phyloP scores from a whole-genome alignment of 2,113 vertebrate genomes.

The Nycticryphes semicollaris region DNA sequence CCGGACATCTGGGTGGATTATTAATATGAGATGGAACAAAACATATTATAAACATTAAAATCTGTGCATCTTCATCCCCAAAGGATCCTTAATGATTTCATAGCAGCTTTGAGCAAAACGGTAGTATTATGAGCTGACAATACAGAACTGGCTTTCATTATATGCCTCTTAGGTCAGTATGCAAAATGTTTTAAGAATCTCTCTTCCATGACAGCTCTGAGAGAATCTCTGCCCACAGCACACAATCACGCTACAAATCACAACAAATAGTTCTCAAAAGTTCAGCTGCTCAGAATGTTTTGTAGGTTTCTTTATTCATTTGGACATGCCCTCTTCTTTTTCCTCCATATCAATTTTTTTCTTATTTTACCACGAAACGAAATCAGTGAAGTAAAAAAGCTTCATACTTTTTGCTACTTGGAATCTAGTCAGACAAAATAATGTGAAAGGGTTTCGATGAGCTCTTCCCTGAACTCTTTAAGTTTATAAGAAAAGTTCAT shows the following conservation, averaged over 20 bases:
- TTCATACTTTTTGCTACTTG: not conserved
- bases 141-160: not conserved
- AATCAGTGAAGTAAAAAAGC: not conserved
- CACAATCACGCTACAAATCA: not conserved
- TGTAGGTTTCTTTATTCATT: not conserved
- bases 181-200: not conserved
- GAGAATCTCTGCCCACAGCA: not conserved
- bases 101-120: not conserved
- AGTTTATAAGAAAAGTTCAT: not conserved
- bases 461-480: not conserved
- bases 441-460: not conserved
- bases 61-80: not conserved
- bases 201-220: not conserved
- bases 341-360: not conserved
- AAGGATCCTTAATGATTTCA: not conserved
- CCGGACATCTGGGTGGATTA: constrained; percentile 26
- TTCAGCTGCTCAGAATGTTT: not conserved
- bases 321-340: not conserved
- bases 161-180: not conserved
- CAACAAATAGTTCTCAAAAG: not conserved
- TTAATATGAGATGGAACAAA: constrained; percentile 3
- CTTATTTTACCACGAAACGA: not conserved
- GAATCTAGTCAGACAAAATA: not conserved
- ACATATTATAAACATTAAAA: constrained; percentile 26
- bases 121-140: not conserved